Evolutionary conservation across 1,140 invertebrate genomes (phyloP), one percentile per base, ranked within the genome.

Genomic region (Panagrolaimus sp.): DNA sequence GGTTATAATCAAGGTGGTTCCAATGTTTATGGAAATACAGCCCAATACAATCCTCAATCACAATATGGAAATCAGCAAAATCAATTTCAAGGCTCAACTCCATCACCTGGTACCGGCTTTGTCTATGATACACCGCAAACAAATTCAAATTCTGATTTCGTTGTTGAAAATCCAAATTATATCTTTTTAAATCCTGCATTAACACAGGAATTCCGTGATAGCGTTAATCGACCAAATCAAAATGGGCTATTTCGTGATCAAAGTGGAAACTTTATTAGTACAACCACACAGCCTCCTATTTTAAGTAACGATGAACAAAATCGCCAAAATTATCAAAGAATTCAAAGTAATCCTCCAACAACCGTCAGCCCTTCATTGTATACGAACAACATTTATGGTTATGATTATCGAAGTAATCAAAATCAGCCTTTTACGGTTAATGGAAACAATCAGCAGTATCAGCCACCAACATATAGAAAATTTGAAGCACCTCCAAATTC

Each of bases 301-400:
- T 63, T 71, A 25, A 65, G 31, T 25, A 73, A 73, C 46, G 31
- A 64, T 43, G 72, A 71, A 46, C 71, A 73, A 43, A 73, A 73
- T 47, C 47, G 45, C 13, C 14, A 7, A 7, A 73, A 73, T 38
- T 73, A 72, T 48, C 70, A 72, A 45, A 46, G 65, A 45, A 73
- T 73, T 31, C 63, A 72, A 44, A 31, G 25, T 51, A 62, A 45
- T 9, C 67, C 23, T 8, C 53, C 8, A 14, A 51, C 31, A 23
- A 20, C 74, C 5, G 69, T 16, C 31, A 7, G 65, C 57, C 65
- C 44, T 31, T 20, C 57, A 72, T 16, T 27, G 23, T 72, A 46
- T 48, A 72, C 71, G 27, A 72, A 72, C 64, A 73, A 73, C 69
- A 73, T 73, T 20, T 73, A 73, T 44, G 71, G 71, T 1, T 73